Base-by-base conservation (phyloP, 2,888 invertebrate species). In the Blomia tropicalis region DNA sequence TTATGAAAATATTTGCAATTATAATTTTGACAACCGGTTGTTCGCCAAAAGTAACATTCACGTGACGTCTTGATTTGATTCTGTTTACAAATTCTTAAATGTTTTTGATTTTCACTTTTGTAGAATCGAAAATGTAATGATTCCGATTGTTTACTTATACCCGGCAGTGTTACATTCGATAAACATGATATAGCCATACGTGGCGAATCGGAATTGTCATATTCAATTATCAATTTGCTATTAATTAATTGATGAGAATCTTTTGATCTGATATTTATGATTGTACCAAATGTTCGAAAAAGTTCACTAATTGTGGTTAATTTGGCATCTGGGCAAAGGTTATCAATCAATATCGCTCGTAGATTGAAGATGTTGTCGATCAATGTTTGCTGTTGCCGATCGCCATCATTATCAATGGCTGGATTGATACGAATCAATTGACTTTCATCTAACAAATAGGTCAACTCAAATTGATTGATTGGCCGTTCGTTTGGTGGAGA, bases 1-100 rank as follows among this genome's bases (percentile, higher is more conserved):
- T 56, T 31, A 25, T 56, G 56, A 25, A 29, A 56, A 25, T 29
- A 56, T 25, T 56, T 56, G 44, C 62, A 62, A n/a, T 62, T 43
- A 25, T 4, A 19, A 54, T 58, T 56, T 29, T 54, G 44, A 30
- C 63, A 63, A 17, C 63, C 63, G 31, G 63, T 63, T 32, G 63
- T 63, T 4, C 63, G 63, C 63, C 63, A 63, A 41, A 60, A 63
- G 32, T 63, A 63, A 51, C 63, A 63, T 31, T 63, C 63, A 31
- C 47, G 47, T 27, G 62, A 56, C n/a, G 56, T 31, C 11, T 30
- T 36, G 2, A 56, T 43, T 43, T 62, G 62, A 47, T 62, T 56
- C 19, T 54, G 58, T 32, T 56, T 54, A 31, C 56, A 56, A 32
- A 36, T 56, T 27, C 58, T 56, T 7, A 62, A 44, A 43, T 58